Evolutionary conservation across 2,113 vertebrate genomes (phyloP).

Genomic region (Parus major): DNA sequence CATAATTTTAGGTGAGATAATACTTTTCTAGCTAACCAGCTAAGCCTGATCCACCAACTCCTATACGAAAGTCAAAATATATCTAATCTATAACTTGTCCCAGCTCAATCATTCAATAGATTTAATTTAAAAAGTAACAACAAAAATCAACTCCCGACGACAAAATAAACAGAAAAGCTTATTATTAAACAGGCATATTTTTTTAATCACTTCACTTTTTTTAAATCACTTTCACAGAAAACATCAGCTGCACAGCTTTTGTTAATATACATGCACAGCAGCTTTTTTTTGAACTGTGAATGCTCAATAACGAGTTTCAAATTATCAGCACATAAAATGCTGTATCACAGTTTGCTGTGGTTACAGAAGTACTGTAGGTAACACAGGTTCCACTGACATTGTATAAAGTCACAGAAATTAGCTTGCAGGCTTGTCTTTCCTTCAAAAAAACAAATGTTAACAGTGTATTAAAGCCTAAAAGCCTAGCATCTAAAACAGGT

Average conservation of each 20-base stretch:
- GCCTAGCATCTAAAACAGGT: background rate
- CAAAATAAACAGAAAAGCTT: background rate
- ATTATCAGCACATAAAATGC: conserved; percentile 3
- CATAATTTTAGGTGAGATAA: background rate
- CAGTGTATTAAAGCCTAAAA: background rate
- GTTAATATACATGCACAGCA: background rate
- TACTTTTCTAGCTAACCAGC: background rate
- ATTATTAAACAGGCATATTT: background rate
- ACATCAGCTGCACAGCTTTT: background rate
- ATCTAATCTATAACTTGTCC: background rate
- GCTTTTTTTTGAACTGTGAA: conserved; percentile 3
- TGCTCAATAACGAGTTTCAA: background rate
- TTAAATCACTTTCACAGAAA: background rate
- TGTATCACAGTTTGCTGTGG: background rate
- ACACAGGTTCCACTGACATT: background rate
- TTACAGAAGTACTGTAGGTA: background rate
- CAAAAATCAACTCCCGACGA: background rate
- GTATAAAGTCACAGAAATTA: background rate
- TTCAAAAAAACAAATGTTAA: background rate
- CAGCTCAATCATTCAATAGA: background rate
- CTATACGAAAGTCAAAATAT: background rate
- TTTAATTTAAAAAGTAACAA: background rate
- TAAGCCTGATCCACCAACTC: background rate
- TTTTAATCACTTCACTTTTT: background rate
- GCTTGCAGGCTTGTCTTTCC: background rate